Evolutionary conservation across 2,113 vertebrate species (phyloP), one percentile per base, ranked within the genome.

Genomic region (Catharus bicknelli): DNA sequence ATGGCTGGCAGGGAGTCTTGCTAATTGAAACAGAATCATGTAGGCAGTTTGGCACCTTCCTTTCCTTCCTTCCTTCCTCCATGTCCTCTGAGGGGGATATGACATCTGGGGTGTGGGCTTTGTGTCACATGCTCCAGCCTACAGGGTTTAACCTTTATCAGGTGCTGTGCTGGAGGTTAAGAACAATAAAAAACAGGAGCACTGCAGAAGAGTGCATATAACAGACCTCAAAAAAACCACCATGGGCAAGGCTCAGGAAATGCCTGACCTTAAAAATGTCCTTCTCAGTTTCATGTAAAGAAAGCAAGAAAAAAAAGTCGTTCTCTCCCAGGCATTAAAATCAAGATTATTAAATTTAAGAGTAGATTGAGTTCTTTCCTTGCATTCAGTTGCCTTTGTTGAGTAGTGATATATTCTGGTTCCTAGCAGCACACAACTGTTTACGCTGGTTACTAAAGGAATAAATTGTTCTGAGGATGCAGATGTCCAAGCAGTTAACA

Each of bases 401-500:
- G 77, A 72, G 66, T 17, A 45, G 83, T n/a, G 61, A 89, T 82
- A 91, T 69, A 91, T 89, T 95, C 88, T 94, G 72, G 85, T 87
- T 90, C 87, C 91, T 97, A 97, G 89, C 90, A 97, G 92, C 90
- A 85, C 69, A 68, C 38, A 57, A 82, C 42, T 93, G 95, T 97
- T 96, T 97, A 94, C 2, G 1, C 50, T 85, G 89, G 95, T 96
- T 95, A 93, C 95, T 95, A 95, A 95, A 97, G 93, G 85, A 93
- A 94, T 96, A 96, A 96, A 96, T 97, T 94, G 82, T 94, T 95
- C 95, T 95, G 93, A 95, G 92, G 83, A 93, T 95, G 83, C 96
- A 96, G 94, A 95, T 97, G 95, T 97, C 90, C 94, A 96, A 95
- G 92, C 59, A 97, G 95, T 96, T 97, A 97, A 96, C 80, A 21